Evolutionary conservation across 1,140 invertebrate species (phyloP).

Genomic region (Drosophila teissieri): DNA sequence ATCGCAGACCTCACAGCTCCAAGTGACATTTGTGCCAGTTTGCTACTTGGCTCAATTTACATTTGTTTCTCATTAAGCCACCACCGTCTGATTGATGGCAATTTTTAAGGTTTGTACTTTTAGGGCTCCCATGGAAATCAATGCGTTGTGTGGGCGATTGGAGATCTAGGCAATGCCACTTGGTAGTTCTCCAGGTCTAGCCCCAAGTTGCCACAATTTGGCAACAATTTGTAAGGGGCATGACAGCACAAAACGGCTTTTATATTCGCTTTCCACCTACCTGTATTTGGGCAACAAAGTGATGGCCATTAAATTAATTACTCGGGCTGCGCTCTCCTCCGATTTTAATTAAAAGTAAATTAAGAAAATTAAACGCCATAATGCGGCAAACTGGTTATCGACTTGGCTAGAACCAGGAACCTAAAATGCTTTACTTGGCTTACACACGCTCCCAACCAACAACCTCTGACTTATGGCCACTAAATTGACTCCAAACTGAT

Average conservation of each 20-base stretch:
- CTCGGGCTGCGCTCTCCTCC: slow-evolving; percentile 45
- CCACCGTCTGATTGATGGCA: slow-evolving; percentile 45
- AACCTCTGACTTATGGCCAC: slow-evolving; percentile 61
- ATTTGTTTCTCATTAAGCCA: slow-evolving; percentile 32
- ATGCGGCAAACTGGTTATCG: slow-evolving; percentile 53
- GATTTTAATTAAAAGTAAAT: slow-evolving; percentile 74
- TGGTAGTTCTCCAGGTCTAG: slow-evolving; percentile 21
- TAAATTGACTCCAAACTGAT: slow-evolving; percentile 55
- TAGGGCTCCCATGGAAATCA: slow-evolving; percentile 58
- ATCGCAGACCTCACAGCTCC: too few relatives aligned
- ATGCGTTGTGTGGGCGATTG: slow-evolving; percentile 51
- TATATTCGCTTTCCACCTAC: slow-evolving; percentile 43
- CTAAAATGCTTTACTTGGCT: slow-evolving; percentile 19
- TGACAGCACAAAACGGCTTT: slow-evolving; percentile 33
- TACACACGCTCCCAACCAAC: slow-evolving; percentile 51
- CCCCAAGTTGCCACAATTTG: slow-evolving; percentile 28
- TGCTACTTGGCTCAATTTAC: slow-evolving; percentile 36
- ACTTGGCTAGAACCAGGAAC: too few relatives aligned
- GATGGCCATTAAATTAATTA: slow-evolving; percentile 80
- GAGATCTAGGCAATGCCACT: slow-evolving; percentile 11
- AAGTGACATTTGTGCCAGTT: slow-evolving; percentile 56
- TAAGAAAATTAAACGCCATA: slow-evolving; percentile 49
- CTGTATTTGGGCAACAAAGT: slow-evolving; percentile 52
- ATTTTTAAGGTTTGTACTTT: slow-evolving; percentile 49
- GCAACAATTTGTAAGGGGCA: slow-evolving; percentile 34